Evolutionary conservation across 1,140 invertebrate genomes (phyloP), one percentile per base, ranked within the genome.

Genomic region (Matsumurasca onukii): DNA sequence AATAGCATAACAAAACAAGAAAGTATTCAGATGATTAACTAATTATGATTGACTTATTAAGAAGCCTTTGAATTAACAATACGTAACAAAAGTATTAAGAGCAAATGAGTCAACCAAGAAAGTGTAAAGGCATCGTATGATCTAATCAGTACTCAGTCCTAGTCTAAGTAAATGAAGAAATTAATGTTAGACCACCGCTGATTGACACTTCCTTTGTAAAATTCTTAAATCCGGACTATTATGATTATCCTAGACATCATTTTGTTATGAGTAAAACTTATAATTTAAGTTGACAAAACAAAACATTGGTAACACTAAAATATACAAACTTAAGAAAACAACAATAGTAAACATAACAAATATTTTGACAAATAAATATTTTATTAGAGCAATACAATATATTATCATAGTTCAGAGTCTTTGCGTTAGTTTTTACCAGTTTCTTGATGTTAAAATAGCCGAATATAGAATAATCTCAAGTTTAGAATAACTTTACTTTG

Each of bases 1-100:
- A 59, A 59, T 59, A 27, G 15, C 25, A 29, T 27, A 59, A 59
- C 55, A 59, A 59, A 59, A 27, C 5, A 25, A 59, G 3, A 25
- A 27, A 2, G 5, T 22, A n/a, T 52, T 52, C 20, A 12, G 5
- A 27, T 24, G 5, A 20, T 3, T 51, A 51, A 51, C 5, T 51
- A 51, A n/a, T n/a, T n/a, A n/a, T n/a, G n/a, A n/a, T n/a, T n/a
- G n/a, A n/a, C n/a, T n/a, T n/a, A n/a, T n/a, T n/a, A n/a, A n/a
- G n/a, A n/a, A n/a, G n/a, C n/a, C n/a, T n/a, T n/a, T n/a, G n/a
- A 17, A 17, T 39, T 39, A 17, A 17, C 5, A 39, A 9, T 39
- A 39, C 5, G 34, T 9, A 39, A 39, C 5, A 39, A 39, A 39
- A 9, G 17, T 9, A 5, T 9, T 9, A 39, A 39, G 5, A 17